Base-by-base conservation (phyloP, 1,140 invertebrate genomes). In the Uloborus diversus region DNA sequence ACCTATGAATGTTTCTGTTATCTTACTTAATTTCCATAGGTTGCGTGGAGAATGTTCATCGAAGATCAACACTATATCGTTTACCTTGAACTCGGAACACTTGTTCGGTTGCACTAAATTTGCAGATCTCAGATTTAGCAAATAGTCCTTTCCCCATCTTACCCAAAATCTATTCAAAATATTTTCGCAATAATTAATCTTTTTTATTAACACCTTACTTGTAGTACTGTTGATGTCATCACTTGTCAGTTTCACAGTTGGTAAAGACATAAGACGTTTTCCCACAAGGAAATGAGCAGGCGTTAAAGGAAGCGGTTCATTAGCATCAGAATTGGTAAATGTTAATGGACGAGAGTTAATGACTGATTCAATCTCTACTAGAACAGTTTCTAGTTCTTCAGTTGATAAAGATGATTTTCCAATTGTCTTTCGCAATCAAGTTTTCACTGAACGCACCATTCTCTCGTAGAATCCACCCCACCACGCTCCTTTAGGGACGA, bases 401-500 rank as follows among this genome's bases (percentile, higher is more conserved):
- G 20, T 27, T 27, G 7, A 13, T 4, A 51, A 20, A 4, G 49
- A 51, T 51, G 49, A 51, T 51, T 37, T 7, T 37, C 62, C 62
- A 7, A 65, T 20, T n/a, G 20, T 35, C 37, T 65, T 65, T 4
- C 37, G n/a, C 20, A 65, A 47, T 11, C n/a, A 3, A 13, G 37
- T 14, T 23, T 65, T 65, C 20, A 65, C 23, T 5, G 30, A 37
- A 9, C 35, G 30, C 9, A 65, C 62, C 62, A 65, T 37, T n/a
- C 62, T 30, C 28, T 65, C 32, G 4, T 23, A 5, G 37, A 65
- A 65, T 7, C 62, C 62, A 23, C 62, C 30, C 62, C 62, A 35
- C 62, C 62, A 65, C 20, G 62, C 11, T 7, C 32, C 62, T 7
- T 23, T 20, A 17, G 13, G 30, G 37, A 35, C 23, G 11, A 65